Conservation (phyloP, 2,113 vertebrate genomes). For the Gobius niger region DNA sequence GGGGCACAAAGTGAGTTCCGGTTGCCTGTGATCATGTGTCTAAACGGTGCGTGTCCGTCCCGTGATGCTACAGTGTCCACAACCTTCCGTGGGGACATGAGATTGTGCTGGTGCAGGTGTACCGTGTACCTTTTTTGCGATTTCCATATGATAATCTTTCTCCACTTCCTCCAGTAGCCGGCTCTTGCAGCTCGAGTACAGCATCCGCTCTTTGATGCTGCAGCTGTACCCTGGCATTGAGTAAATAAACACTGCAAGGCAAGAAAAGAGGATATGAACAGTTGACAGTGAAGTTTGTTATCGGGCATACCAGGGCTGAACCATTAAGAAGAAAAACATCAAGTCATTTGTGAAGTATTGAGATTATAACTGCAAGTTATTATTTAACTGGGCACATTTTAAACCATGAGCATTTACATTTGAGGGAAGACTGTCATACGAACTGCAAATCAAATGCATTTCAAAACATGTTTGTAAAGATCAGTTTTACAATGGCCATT, state of each 20-base stretch:
- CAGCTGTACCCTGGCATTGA: slow-evolving; percentile 98
- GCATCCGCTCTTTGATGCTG: slow-evolving; percentile 96
- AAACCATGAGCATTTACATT: not conserved
- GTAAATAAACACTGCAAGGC: slow-evolving; percentile 91
- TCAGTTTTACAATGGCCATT: too few relatives aligned
- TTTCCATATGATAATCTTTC: slow-evolving; percentile 88
- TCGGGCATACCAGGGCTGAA: too few relatives aligned
- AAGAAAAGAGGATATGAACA: not conserved
- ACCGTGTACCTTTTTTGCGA: slow-evolving; percentile 88
- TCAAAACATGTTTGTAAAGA: too few relatives aligned
- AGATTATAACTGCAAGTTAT: too few relatives aligned
- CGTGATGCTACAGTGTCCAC: too few relatives aligned
- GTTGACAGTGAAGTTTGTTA: not conserved
- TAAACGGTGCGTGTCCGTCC: too few relatives aligned
- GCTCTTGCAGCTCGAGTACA: slow-evolving; percentile 98
- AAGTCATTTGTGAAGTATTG: too few relatives aligned
- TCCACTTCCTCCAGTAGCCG: slow-evolving; percentile 91
- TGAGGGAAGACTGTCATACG: too few relatives aligned
- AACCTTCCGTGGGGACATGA: too few relatives aligned
- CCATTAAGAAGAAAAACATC: too few relatives aligned
- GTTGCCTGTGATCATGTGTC: too few relatives aligned
- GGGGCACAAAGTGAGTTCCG: not conserved
- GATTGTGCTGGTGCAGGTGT: not conserved
- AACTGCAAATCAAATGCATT: too few relatives aligned
- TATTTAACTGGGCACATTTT: not conserved